Evolutionary conservation across 2,888 invertebrate genomes (phyloP).

Genomic region (Trisateles emortualis): DNA sequence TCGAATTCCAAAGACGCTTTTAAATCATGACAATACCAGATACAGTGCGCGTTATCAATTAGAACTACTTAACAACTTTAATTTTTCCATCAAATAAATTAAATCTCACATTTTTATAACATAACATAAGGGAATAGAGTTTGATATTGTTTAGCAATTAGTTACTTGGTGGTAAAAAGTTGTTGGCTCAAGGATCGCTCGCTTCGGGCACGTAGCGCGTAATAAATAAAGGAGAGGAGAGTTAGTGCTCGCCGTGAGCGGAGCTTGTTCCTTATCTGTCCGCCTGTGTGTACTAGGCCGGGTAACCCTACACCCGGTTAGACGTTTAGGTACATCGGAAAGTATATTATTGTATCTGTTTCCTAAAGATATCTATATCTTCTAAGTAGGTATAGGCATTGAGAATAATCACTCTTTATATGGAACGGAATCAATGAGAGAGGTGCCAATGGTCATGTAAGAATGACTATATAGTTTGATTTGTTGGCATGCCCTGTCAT

Average conservation of each 20-base stretch:
- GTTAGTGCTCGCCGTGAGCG: slow-evolving; percentile 73
- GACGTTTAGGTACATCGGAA: slow-evolving; percentile 55
- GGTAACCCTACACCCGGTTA: slow-evolving; percentile 71
- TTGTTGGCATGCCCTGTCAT: slow-evolving; percentile 5
- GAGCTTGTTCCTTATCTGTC: slow-evolving; percentile 77
- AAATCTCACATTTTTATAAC: not conserved
- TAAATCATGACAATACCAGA: slow-evolving; percentile 80
- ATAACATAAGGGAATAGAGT: slow-evolving; percentile 14
- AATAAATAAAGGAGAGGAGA: slow-evolving; percentile 79
- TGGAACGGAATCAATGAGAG: slow-evolving; percentile 1
- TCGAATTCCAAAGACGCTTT: slow-evolving; percentile 69
- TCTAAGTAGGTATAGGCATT: too few species aligned
- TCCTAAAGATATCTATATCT: slow-evolving; percentile 24
- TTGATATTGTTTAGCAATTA: slow-evolving; percentile 38
- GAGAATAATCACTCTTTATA: slow-evolving; percentile 8
- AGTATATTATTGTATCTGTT: slow-evolving; percentile 47
- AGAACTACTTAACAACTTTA: slow-evolving; percentile 61
- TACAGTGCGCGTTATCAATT: slow-evolving; percentile 80
- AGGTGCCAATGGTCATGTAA: slow-evolving; percentile 2
- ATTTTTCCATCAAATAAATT: slow-evolving; percentile 6
- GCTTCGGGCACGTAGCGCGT: slow-evolving; percentile 78
- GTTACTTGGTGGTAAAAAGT: slow-evolving; percentile 42
- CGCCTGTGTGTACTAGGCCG: slow-evolving; percentile 62
- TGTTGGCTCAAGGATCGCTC: slow-evolving; percentile 61
- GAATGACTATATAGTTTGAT: slow-evolving; percentile 3